Percentiles rank a stretch among this genome's conserved stretches.
Evolutionary conservation across 2,888 invertebrate genomes (phyloP).

Genomic region (Antitype chi): DNA sequence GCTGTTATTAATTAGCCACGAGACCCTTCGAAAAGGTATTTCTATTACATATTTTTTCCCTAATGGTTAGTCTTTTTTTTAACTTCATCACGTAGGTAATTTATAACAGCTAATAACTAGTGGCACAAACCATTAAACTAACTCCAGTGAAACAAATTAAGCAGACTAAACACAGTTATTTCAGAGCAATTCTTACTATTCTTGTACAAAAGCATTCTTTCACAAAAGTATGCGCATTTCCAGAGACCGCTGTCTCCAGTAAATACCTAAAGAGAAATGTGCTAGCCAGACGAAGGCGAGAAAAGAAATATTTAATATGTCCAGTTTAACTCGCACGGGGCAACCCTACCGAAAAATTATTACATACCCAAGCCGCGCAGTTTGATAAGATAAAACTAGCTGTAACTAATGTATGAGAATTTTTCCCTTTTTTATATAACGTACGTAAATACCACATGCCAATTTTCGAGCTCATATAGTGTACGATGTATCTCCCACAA

Average conservation of each 20-base stretch:
- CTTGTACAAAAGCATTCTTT: slow-evolving; percentile 8
- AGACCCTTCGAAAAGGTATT: too few species aligned
- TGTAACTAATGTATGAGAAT: slow-evolving; percentile 41
- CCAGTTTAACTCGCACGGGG: slow-evolving; percentile 10
- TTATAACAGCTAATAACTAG: not conserved
- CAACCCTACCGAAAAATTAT: slow-evolving; percentile 37
- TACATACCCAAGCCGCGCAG: slow-evolving; percentile 27
- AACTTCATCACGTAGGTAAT: too few species aligned
- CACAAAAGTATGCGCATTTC: slow-evolving; percentile 40
- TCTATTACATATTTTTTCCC: too few species aligned
- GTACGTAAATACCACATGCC: slow-evolving; percentile 59
- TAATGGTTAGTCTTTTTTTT: too few species aligned
- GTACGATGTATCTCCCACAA: slow-evolving; percentile 70
- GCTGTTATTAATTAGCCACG: too few species aligned
- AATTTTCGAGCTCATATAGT: slow-evolving; percentile 69
- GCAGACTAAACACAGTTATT: slow-evolving; percentile 5
- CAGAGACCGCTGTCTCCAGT: slow-evolving; percentile 25
- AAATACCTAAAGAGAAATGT: slow-evolving; percentile 30
- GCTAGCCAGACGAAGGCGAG: slow-evolving; percentile 2
- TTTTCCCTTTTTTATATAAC: slow-evolving; percentile 39
- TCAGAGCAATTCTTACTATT: not conserved
- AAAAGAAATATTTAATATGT: slow-evolving; percentile 46
- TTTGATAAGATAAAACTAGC: slow-evolving; percentile 45
- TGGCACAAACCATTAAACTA: not conserved
- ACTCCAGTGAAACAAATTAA: not conserved